Evolutionary conservation across 2,113 vertebrate genomes (phyloP).

Genomic region (Catharus fuscescens): DNA sequence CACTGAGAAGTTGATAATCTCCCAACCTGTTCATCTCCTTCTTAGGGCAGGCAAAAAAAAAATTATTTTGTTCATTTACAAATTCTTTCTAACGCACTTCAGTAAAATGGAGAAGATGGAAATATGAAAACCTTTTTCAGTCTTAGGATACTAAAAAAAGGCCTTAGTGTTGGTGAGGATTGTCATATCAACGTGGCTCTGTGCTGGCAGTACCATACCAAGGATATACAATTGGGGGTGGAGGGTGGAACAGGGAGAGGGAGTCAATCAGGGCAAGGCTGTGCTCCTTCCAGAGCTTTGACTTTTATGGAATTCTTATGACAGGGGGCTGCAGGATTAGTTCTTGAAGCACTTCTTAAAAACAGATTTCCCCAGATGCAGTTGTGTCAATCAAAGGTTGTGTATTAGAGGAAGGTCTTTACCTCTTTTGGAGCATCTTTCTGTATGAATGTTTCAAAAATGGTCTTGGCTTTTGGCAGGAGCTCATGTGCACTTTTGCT

Average conservation of each 20-base stretch:
- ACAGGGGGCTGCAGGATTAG: not conserved
- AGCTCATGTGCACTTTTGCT: conserved; percentile 80
- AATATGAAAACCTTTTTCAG: not conserved
- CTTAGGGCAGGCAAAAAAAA: not conserved
- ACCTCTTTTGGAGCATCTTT: conserved; percentile 91
- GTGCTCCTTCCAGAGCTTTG: not conserved
- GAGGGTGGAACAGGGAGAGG: not conserved
- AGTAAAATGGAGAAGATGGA: not conserved
- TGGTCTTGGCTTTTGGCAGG: conserved; percentile 84
- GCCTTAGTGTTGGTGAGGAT: not conserved
- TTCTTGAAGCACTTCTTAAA: not conserved
- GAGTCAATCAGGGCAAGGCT: not conserved
- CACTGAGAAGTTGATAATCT: not conserved
- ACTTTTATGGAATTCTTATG: not conserved
- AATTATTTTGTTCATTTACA: not conserved
- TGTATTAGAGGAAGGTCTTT: not conserved
- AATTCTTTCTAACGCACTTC: not conserved
- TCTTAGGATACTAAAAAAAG: not conserved
- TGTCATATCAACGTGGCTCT: not conserved
- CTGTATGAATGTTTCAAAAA: conserved; percentile 87
- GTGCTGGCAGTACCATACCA: not conserved
- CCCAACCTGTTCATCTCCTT: not conserved
- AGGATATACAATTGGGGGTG: not conserved
- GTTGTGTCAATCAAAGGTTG: not conserved
- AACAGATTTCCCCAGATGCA: not conserved